Evolutionary conservation across 2,888 invertebrate genomes (phyloP), one percentile per base, ranked within the genome.

Genomic region (Muschampia plurimacula): DNA sequence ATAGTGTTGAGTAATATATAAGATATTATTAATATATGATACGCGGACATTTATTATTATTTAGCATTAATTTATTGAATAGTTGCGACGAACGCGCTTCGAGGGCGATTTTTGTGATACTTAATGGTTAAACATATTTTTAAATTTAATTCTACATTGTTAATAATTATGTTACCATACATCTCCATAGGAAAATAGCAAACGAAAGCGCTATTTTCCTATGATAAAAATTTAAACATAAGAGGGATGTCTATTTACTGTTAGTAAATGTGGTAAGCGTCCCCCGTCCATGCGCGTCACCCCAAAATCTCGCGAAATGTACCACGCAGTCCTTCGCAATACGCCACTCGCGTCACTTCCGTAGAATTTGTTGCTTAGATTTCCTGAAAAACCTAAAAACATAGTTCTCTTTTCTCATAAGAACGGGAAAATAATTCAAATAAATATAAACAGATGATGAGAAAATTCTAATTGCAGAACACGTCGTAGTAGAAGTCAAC

Each of bases 301-400:
- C 88, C 88, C 82, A 82, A 74, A 82, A 78, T 75, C 78, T 81
- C 85, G 83, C 87, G 83, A 85, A 89, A 87, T 85, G 81, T 81
- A 84, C 86, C 85, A 88, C 91, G 89, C 92, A 93, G 93, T 93
- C 86, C 82, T 84, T 86, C 86, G 84, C 83, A 85, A 89, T 86
- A 88, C 92, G 90, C 83, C 88, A 86, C 79, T 77, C 88, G 84
- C 77, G 80, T 69, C 85, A 84, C 91, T 85, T 82, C 90, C 86
- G 85, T 81, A 83, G 75, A 67, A 86, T 83, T 83, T 82, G 80
- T 78, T 79, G 75, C 8, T 39, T 15, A 62, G 41, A 15, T 62
- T 39, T n/a, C 9, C 77, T 77, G 80, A 82, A 81, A 83, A 82
- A 80, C 75, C 70, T 77, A 80, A 77, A 75, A 78, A 64, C 79